Conservation (phyloP, 2,888 invertebrate species). For the Parthenolecanium corni region DNA sequence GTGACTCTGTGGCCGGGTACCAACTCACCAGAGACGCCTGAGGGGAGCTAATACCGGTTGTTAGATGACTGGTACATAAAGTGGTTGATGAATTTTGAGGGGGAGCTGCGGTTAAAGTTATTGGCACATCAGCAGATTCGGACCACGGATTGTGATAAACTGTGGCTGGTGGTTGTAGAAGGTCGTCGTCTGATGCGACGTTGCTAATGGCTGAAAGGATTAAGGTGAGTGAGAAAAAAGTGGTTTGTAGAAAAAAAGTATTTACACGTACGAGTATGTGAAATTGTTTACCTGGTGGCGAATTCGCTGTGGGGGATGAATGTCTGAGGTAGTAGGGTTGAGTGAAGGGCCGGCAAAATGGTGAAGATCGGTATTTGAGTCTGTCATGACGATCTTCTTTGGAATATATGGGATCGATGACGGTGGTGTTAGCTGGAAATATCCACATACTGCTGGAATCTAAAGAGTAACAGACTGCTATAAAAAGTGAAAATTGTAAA, state of each 20-base stretch:
- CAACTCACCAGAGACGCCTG: constrained; percentile 3
- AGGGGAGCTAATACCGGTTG: background rate
- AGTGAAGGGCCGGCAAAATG: constrained; percentile 5
- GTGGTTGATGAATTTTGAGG: constrained; percentile 4
- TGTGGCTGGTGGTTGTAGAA: background rate
- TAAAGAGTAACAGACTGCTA: too few relatives aligned
- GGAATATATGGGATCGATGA: background rate
- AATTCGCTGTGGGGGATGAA: constrained; percentile 4
- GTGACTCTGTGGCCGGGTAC: constrained; percentile 1
- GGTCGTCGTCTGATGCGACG: constrained; percentile 5
- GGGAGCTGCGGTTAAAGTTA: background rate
- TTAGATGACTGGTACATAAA: background rate
- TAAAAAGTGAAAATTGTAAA: background rate
- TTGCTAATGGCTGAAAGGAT: constrained; percentile 1
- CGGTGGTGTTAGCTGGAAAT: background rate
- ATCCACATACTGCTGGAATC: constrained; percentile 13
- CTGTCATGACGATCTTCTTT: constrained; percentile 18
- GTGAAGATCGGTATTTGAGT: constrained; percentile 10
- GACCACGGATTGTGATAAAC: constrained; percentile 1
- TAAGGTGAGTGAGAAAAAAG: too few relatives aligned
- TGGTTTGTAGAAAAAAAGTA: too few relatives aligned
- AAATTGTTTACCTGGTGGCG: background rate
- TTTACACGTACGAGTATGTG: too few relatives aligned
- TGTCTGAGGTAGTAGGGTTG: constrained; percentile 2
- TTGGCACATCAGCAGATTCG: constrained; percentile 1